phyloP scores from a whole-genome alignment of 1,140 invertebrate species.

The Metaphire vulgaris region DNA sequence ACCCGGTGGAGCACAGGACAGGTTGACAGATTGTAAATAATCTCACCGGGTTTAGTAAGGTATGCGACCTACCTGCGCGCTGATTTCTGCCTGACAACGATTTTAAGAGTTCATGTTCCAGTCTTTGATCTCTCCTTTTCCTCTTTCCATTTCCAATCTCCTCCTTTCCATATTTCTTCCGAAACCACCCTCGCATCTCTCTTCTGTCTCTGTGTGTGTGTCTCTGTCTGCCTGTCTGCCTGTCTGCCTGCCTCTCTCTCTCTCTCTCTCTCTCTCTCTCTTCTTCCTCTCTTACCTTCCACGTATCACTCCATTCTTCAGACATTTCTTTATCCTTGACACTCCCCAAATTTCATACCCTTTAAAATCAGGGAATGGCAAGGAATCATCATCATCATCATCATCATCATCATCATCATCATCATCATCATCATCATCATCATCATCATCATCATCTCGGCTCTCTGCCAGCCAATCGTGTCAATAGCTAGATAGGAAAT shows the following conservation, averaged over 20 bases:
- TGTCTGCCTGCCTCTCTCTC: not conserved
- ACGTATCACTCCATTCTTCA: not conserved
- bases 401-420: constrained; percentile 2
- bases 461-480: no score
- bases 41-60: no score
- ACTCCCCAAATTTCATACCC: no score
- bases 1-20: no score
- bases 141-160: no score
- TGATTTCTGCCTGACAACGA: no score
- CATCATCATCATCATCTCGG: not conserved
- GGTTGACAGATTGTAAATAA: no score
- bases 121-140: no score
- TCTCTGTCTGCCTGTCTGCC: not conserved
- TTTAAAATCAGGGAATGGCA: no score
- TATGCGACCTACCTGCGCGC: no score
- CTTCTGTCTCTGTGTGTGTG: not conserved
- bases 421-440: constrained; percentile 3
- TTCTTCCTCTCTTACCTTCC: not conserved
- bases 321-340: not conserved
- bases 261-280: not conserved
- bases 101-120: no score
- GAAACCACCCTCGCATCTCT: not conserved
- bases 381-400: constrained; percentile 2
- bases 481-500: no score
- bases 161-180: not conserved